Percentiles rank a stretch among this genome's conserved stretches.
Evolutionary conservation across 1,140 invertebrate genomes (phyloP).

Genomic region (Drosophila sp.): DNA sequence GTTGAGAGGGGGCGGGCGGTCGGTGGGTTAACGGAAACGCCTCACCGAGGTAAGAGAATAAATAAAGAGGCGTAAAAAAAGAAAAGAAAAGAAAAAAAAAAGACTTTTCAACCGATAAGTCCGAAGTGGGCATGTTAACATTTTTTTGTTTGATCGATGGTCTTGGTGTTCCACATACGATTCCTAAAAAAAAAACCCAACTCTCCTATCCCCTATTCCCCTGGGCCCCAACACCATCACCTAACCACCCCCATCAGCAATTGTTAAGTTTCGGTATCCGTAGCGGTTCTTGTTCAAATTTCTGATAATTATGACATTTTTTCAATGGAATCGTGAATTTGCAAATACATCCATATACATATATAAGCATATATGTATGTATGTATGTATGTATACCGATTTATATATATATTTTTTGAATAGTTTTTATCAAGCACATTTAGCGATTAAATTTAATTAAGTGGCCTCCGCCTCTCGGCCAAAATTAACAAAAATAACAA

Average conservation of each 20-base stretch:
- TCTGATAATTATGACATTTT: conserved; percentile 10
- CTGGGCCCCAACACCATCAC: background rate
- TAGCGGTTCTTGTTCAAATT: conserved; percentile 2
- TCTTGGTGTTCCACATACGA: conserved; percentile 53
- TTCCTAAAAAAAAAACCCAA: conserved; percentile 5
- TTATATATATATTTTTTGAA: background rate
- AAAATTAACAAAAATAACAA: conserved; percentile 13
- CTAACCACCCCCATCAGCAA: background rate
- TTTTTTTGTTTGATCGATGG: conserved; percentile 56
- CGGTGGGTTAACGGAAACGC: conserved; percentile 45
- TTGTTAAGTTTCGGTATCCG: background rate
- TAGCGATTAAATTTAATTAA: conserved; percentile 39
- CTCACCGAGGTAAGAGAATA: conserved; percentile 49
- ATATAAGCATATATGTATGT: too few relatives aligned
- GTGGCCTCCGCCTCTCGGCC: conserved; percentile 27
- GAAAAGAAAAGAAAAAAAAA: too few relatives aligned
- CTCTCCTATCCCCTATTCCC: background rate
- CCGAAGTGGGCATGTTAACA: conserved; percentile 56
- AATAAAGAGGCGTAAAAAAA: conserved; percentile 60
- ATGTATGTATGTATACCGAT: too few relatives aligned
- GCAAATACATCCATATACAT: background rate
- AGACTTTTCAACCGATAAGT: conserved; percentile 63
- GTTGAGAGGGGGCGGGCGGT: background rate
- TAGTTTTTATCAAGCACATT: conserved; percentile 14
- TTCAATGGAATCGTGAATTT: conserved; percentile 8